Base-by-base conservation (phyloP, 2,113 vertebrate genomes). In the Meleagris gallopavo region DNA sequence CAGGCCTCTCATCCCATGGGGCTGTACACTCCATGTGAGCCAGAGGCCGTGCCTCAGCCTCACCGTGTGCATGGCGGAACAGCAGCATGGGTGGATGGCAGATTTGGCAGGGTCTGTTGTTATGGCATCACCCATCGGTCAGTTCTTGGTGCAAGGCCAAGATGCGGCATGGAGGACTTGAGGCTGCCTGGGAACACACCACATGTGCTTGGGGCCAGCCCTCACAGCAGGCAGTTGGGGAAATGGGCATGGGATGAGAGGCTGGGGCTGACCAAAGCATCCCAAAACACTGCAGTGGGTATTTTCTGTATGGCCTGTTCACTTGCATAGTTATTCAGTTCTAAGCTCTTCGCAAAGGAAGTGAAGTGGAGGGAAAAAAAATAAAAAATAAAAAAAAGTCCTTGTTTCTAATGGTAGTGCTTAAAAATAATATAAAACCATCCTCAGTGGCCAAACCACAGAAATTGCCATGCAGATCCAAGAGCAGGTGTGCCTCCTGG, bases 401-500 rank as follows among this genome's bases (percentile, higher is more conserved):
- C 30, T 88, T 75, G 72, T 83, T 95, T 93, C 89, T 87, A 95
- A 82, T 82, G n/a, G 83, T 76, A 93, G 57, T 0, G 0, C 84
- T 90, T 61, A 52, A 84, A 93, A 95, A 93, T 60, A 92, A 90
- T 90, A 29, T 82, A 82, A 96, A 95, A 84, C 40, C 29, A 34
- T 25, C 16, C 36, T 90, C 81, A 58, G 58, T 85, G 89, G 83
- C 95, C 96, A 97, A 97, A 97, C 96, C 95, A 92, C 95, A 97
- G 84, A 95, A 94, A 96, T 94, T 95, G 89, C 84, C 86, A 97
- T 92, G 94, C 86, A 93, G 94, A 92, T 97, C 54, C 96, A 89
- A 92, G 89, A 93, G 92, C 96, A 97, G 96, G 96, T 97, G 96
- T 97, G 96, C 84, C 58, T 96, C 95, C 95, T 93, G 94, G 62